These are phyloP conservation scores for Actinemys pallida DNA, from an alignment of 2,113 vertebrate species.

Conservation along the genomic window DNA sequence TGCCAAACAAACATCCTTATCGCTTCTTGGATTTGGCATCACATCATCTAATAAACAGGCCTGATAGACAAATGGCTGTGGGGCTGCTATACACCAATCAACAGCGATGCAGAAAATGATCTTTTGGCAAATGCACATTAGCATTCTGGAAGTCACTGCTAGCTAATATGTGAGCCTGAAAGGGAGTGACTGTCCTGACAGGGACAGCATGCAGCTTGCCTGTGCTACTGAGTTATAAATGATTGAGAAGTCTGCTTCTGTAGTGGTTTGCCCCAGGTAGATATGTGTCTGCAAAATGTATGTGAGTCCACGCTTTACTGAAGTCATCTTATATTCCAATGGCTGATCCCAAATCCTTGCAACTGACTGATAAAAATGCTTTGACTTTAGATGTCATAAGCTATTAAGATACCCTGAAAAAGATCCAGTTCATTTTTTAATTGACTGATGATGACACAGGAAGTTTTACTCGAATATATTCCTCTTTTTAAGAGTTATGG, in stretches of 20 bases:
- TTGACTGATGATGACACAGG: background rate
- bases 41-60: background rate
- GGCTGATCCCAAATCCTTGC: background rate
- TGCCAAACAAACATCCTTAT: background rate
- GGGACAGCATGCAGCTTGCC: background rate
- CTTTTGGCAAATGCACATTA: slow-evolving; percentile 32
- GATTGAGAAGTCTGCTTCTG: slow-evolving; percentile 6
- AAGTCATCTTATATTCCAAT: background rate
- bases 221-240: slow-evolving; percentile 15
- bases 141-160: slow-evolving; percentile 54
- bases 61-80: slow-evolving; percentile 13
- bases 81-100: slow-evolving; percentile 26
- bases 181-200: slow-evolving; percentile 1
- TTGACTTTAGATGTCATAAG: background rate
- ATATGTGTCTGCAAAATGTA: slow-evolving; percentile 45
- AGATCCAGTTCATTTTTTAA: background rate
- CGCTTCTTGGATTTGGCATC: background rate
- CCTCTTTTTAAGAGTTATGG: background rate
- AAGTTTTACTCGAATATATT: background rate
- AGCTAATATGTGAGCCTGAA: background rate
- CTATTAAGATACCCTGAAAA: background rate
- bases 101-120: background rate
- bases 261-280: background rate
- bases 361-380: background rate
- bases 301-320: background rate